These are phyloP conservation scores for Rhincodon typus DNA, from an alignment of 2,797 vertebrate species.

Conservation along the genomic window DNA sequence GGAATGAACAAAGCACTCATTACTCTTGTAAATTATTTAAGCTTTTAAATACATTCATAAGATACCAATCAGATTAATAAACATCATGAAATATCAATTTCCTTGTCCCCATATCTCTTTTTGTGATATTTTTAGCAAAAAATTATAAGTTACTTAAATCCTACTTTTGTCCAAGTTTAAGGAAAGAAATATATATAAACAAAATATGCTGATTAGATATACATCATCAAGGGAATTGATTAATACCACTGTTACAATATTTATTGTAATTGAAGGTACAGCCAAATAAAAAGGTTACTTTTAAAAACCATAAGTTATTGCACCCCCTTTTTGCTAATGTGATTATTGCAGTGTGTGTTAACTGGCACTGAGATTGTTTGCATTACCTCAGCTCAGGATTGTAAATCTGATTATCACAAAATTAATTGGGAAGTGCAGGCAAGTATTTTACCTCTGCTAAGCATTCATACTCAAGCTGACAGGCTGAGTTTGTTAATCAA, in stretches of 20 bases:
- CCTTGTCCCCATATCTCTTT: not conserved
- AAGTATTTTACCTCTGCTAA: not conserved
- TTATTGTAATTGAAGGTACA: not conserved
- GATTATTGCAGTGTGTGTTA: not conserved
- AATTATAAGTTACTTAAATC: not conserved
- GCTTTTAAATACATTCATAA: not conserved
- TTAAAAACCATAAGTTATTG: not conserved
- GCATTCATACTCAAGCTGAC: not conserved
- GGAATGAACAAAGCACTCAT: not conserved
- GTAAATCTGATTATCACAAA: not conserved
- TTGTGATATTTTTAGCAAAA: constrained; percentile 10
- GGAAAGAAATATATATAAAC: not conserved
- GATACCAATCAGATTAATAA: constrained; percentile 2
- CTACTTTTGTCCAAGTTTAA: not conserved
- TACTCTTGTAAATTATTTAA: not conserved
- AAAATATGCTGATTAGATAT: not conserved
- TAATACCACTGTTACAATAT: not conserved
- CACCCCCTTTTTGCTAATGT: not conserved
- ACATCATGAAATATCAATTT: not conserved
- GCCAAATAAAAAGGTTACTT: not conserved
- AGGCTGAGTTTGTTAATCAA: not conserved
- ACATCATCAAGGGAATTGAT: not conserved
- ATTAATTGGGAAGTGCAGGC: not conserved
- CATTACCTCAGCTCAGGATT: not conserved
- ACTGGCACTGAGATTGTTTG: not conserved